Evolutionary conservation across 1,140 invertebrate genomes (phyloP).

Genomic region (Drosophila nikananu): DNA sequence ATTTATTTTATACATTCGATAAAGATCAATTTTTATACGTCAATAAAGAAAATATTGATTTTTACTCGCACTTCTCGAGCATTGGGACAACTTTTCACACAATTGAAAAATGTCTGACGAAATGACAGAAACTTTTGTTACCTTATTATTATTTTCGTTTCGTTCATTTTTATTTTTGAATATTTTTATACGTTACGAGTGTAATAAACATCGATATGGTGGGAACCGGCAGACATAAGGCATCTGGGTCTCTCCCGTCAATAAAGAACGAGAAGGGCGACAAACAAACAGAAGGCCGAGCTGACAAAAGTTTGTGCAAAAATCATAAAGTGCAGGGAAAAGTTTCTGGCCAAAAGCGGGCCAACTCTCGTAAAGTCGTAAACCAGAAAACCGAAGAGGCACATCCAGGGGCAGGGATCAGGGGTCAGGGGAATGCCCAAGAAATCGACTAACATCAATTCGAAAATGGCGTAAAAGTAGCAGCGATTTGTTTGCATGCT

Average conservation of each 20-base stretch:
- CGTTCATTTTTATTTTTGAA: constrained; percentile 41
- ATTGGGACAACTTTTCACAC: constrained; percentile 37
- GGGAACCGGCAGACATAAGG: constrained; percentile 33
- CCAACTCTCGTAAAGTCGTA: constrained; percentile 41
- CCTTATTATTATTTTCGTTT: constrained; percentile 47
- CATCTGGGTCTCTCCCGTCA: constrained; percentile 30
- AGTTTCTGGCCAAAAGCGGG: constrained; percentile 45
- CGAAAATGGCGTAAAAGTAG: constrained; percentile 54
- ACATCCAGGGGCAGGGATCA: not conserved
- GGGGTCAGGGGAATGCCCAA: constrained; percentile 5
- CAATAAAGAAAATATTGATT: constrained; percentile 52
- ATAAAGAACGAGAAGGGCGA: constrained; percentile 40
- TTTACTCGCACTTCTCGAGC: not conserved
- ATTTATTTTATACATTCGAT: constrained; percentile 37
- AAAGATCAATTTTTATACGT: constrained; percentile 34
- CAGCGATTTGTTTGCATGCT: constrained; percentile 51
- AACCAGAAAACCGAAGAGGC: constrained; percentile 40
- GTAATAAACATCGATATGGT: constrained; percentile 60
- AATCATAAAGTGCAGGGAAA: constrained; percentile 65
- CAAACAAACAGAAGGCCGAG: constrained; percentile 44
- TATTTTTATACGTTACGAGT: constrained; percentile 37
- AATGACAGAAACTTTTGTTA: constrained; percentile 56
- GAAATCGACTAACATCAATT: constrained; percentile 66
- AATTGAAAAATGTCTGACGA: constrained; percentile 44
- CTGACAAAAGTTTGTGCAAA: constrained; percentile 62